Conservation (phyloP, 2,888 invertebrate species). For the Stictocephala bisonia region DNA sequence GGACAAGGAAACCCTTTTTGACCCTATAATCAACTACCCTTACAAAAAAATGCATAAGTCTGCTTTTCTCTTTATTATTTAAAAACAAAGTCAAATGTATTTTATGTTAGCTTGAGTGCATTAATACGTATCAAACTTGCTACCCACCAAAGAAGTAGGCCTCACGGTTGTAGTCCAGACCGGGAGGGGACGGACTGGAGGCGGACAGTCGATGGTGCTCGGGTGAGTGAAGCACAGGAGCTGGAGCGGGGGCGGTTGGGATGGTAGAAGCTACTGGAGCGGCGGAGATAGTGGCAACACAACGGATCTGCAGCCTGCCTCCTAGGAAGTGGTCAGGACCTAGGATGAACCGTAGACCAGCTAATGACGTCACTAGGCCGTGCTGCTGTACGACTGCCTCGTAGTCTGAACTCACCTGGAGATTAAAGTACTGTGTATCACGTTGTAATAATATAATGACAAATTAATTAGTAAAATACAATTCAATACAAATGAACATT, state of each 20-base stretch:
- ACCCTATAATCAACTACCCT: too few relatives aligned
- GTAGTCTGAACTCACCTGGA: conserved; percentile 68
- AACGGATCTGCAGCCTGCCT: conserved; percentile 72
- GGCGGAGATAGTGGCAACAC: conserved; percentile 71
- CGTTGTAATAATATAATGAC: too few relatives aligned
- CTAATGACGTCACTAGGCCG: conserved; percentile 69
- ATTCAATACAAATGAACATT: too few relatives aligned
- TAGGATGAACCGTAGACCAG: conserved; percentile 69
- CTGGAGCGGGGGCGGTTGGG: conserved; percentile 29
- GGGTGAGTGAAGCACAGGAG: conserved; percentile 41
- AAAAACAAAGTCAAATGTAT: too few relatives aligned
- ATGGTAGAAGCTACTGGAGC: conserved; percentile 53
- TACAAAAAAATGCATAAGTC: too few relatives aligned
- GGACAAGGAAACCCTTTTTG: too few relatives aligned
- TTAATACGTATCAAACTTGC: too few relatives aligned
- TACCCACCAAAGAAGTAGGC: conserved; percentile 71
- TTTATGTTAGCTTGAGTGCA: too few relatives aligned
- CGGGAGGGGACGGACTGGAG: conserved; percentile 35
- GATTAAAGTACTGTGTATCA: too few relatives aligned
- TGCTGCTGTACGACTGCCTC: conserved; percentile 66
- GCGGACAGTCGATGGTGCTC: conserved; percentile 40
- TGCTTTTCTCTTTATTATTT: too few relatives aligned
- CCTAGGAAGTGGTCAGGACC: conserved; percentile 70
- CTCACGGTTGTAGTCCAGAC: conserved; percentile 66
- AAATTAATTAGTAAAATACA: too few relatives aligned